Base-by-base conservation (phyloP, 2,113 vertebrate species). In the Microcebus lehilahytsara region DNA sequence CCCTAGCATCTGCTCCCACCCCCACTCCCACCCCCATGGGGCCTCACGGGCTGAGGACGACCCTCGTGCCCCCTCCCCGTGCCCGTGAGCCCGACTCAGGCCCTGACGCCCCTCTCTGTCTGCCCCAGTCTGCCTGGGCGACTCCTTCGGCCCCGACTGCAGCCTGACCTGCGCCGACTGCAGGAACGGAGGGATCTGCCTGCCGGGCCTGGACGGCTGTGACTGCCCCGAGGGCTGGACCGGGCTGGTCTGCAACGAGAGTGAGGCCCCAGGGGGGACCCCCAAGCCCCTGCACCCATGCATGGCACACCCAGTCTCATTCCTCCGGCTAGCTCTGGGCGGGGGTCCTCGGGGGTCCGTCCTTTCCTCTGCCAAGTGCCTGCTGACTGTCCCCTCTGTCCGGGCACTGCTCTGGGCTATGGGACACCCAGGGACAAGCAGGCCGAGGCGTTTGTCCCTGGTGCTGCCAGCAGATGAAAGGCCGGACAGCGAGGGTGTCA, bases 141-240 rank as follows among this genome's bases (percentile, higher is more conserved):
- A 98, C 91, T 98, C 99, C 0, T 99, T 99, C 0, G 99, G 99
- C 53, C 98, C 98, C 0, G 99, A 99, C 98, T 99, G 99, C 99
- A 99, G 99, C 98, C 96, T 99, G 98, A 99, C 98, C 0, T 99
- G 99, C 0, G 99, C 99, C 0, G 99, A 99, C 98, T 99, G 99
- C 84, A 97, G 97, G 1, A 99, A 99, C 0, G 99, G 99, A 5
- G 99, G 98, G 2, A 5, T 85, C 11, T 99, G 99, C 94, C 98
- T 98, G 0, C 58, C 89, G 0, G 98, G 98, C 93, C 98, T 95
- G 91, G 98, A 64, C 0, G 99, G 99, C 98, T 99, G 99, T 2
- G 98, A 98, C 56, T 99, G 99, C 32, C 98, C 98, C 0, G 97
- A 98, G 0, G 99, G 99, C 67, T 99, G 99, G 99, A 99, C 98